phyloP scores from a whole-genome alignment of 2,888 invertebrate genomes.

The Chrysodeixis includens region DNA sequence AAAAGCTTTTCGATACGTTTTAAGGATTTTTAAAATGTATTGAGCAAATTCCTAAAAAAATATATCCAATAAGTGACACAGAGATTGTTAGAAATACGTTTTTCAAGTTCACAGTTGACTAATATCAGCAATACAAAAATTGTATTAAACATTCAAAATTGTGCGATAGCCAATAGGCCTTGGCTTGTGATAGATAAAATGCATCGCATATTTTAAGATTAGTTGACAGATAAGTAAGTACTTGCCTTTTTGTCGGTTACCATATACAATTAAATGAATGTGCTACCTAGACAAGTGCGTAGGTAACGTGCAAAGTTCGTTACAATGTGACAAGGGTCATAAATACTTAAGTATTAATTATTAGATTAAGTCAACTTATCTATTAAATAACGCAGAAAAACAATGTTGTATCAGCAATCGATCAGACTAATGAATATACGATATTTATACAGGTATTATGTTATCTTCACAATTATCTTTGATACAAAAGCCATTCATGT shows the following conservation, averaged over 20 bases:
- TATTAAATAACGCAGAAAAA: conserved; percentile 72
- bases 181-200: conserved; percentile 35
- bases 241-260: conserved; percentile 33
- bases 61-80: too few relatives aligned
- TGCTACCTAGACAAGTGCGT: conserved; percentile 23
- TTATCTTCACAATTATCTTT: conserved; percentile 49
- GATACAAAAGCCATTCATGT: conserved; percentile 44
- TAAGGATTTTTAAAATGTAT: too few relatives aligned
- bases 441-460: conserved; percentile 49
- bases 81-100: too few relatives aligned
- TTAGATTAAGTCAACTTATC: conserved; percentile 65
- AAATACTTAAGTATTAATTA: conserved; percentile 54
- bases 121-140: conserved; percentile 16
- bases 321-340: conserved; percentile 46
- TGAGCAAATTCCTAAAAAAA: too few relatives aligned
- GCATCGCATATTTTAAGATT: conserved; percentile 23
- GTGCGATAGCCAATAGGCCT: too few relatives aligned
- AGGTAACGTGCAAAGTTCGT: conserved; percentile 31
- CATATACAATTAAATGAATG: conserved; percentile 5
- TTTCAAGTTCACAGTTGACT: conserved; percentile 38
- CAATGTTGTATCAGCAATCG: conserved; percentile 73
- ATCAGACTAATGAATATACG: conserved; percentile 62
- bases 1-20: too few relatives aligned
- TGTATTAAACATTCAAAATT: too few relatives aligned
- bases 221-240: conserved; percentile 12